Base-by-base conservation (phyloP, 2,888 invertebrate species). In the Acanthosepion esculentum region DNA sequence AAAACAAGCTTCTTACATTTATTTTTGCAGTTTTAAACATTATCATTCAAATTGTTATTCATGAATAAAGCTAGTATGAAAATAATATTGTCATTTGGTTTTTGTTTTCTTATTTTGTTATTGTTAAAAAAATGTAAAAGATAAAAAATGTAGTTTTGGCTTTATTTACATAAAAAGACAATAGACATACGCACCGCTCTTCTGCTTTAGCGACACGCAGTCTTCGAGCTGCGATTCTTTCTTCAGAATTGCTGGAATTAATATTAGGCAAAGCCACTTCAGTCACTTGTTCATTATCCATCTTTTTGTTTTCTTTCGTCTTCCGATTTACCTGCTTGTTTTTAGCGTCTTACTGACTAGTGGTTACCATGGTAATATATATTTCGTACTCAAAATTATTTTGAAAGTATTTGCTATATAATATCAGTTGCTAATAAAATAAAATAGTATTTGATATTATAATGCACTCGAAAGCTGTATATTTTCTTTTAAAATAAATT, bases 171-270 rank as follows among this genome's bases (percentile, higher is more conserved):
- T 59, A 78, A n/a, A 78, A 78, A 33, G 33, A 12, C 78, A n/a
- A 78, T 12, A 29, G 10, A 78, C 29, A 23, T 93, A 29, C 92
- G n/a, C 53, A 93, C 93, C 93, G 93, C 41, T 93, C 93, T 26
- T 53, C 53, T 48, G 93, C 53, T 64, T 55, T 53, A 15, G 53
- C 94, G n/a, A 98, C 98, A 94, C 98, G 98, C 94, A 98, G 97
- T 95, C 98, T 97, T 95, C 98, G 98, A 0, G 98, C 98, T 92
- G 98, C 98, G 97, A 98, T 98, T 96, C 98, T 97, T 97, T 98
- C 98, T 94, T 98, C 98, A 20, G 98, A 98, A 97, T 98, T 98
- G 10, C 97, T 96, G 0, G 98, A 98, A 95, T 97, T 97, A 23
- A 97, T 48, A 48, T 93, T 29, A 29, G 93, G 93, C 48, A 53